Evolutionary conservation across 2,888 invertebrate species (phyloP), one percentile per base, ranked within the genome.

Genomic region (Acleris sparsana): DNA sequence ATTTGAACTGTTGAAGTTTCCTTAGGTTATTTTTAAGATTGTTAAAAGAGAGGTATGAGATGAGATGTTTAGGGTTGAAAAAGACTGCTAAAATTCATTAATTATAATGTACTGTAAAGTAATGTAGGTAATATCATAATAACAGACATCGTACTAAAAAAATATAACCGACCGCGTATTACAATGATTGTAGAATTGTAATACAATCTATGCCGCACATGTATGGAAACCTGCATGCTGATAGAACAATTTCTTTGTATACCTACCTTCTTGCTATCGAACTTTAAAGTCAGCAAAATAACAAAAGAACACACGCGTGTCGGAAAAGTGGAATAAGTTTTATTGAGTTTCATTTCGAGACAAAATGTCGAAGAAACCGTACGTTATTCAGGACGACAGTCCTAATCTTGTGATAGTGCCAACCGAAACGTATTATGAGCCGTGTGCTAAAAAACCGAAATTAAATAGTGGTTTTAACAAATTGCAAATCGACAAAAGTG

Each of bases 321-420:
- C 11, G 49, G 3, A 53, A 53, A 55, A 33, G 69, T 65, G 49
- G 58, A 67, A 17, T 59, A 61, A 20, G 46, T 13, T n/a, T 13
- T 44, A 16, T 16, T 16, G n/a, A 52, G 56, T 44, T 55, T 55
- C 53, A 44, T 67, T 69, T 48, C 55, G 16, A 55, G 39, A 44
- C 20, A 72, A 62, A 63, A 73, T 76, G 75, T 63, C 70, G 53
- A 69, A 61, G 17, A 53, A 70, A n/a, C 51, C 49, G 0, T 74
- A 75, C 68, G 72, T 75, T 59, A 25, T 73, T 6, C 69, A 72
- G 48, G 74, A 78, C 51, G 55, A 69, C 52, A 80, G 78, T 62
- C 76, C 83, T 0, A 84, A 84, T 56, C 79, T 83, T 53, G 70
- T 78, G 16, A 77, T 82, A 67, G 71, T 78, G 55, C 77, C 79